A percentile compares a stretch with the other conserved stretches of the same genome.
Conservation (phyloP, 2,113 vertebrate species). For the Triplophysa rosa region DNA sequence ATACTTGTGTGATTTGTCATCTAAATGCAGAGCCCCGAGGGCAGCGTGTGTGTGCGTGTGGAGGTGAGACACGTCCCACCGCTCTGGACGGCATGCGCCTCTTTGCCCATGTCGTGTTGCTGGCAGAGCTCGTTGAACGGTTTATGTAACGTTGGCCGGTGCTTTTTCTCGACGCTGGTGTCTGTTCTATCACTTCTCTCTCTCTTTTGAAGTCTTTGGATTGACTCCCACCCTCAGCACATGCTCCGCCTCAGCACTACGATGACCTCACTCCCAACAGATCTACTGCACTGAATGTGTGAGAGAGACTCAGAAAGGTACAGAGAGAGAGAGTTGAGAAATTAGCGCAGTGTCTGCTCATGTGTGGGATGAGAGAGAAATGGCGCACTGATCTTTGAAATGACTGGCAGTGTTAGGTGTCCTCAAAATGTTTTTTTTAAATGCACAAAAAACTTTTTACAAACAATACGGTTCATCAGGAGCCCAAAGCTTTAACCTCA, state of each 20-base stretch:
- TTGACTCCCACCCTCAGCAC: slow-evolving; percentile 19
- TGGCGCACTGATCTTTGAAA: slow-evolving; percentile 34
- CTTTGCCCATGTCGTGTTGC: slow-evolving; percentile 37
- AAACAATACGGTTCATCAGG: too few relatives aligned
- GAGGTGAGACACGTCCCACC: slow-evolving; percentile 26
- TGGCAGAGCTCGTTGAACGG: slow-evolving; percentile 30
- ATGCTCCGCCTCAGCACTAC: slow-evolving; percentile 20
- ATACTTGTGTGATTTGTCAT: slow-evolving; percentile 10
- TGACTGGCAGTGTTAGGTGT: not conserved
- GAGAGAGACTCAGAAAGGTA: slow-evolving; percentile 9
- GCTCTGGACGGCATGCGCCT: slow-evolving; percentile 12
- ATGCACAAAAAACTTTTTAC: too few relatives aligned
- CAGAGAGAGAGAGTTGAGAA: not conserved
- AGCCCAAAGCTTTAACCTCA: too few relatives aligned
- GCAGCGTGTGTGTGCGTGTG: slow-evolving; percentile 29
- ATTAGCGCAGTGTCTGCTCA: slow-evolving; percentile 6
- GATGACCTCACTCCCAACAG: slow-evolving; percentile 29
- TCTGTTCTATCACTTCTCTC: slow-evolving; percentile 46
- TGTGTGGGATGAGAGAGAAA: slow-evolving; percentile 46
- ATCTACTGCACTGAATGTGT: not conserved
- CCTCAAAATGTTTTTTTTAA: too few relatives aligned
- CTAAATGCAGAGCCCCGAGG: not conserved
- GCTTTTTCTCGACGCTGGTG: slow-evolving; percentile 14
- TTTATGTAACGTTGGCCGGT: slow-evolving; percentile 39
- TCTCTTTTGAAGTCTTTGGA: slow-evolving; percentile 18